These are phyloP conservation scores for Erythrocercus mccallii DNA, from an alignment of 2,113 vertebrate genomes.

Conservation along the genomic window DNA sequence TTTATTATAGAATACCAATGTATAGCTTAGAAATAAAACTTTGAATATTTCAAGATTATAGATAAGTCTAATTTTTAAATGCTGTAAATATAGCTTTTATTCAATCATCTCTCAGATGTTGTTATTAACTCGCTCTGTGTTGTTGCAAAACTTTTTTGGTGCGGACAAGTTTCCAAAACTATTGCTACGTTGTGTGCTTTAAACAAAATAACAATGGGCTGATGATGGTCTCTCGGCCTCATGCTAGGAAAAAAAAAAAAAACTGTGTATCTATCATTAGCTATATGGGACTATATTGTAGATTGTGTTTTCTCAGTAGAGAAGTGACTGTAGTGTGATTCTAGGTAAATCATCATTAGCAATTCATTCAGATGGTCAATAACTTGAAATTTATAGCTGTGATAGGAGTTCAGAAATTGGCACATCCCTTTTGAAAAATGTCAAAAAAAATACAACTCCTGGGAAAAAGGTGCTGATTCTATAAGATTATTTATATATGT, in stretches of 20 bases:
- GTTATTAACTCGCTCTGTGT: constrained; percentile 88
- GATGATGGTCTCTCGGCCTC: constrained; percentile 66
- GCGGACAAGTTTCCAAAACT: constrained; percentile 85
- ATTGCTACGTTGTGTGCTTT: constrained; percentile 87
- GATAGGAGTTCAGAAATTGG: constrained; percentile 84
- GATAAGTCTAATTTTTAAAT: constrained; percentile 89
- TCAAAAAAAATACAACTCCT: constrained; percentile 78
- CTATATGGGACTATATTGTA: constrained; percentile 87
- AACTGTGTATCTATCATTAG: constrained; percentile 92
- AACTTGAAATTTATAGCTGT: constrained; percentile 84
- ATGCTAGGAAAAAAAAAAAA: constrained; percentile 77
- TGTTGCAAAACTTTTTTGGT: constrained; percentile 85
- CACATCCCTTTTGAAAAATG: constrained; percentile 79
- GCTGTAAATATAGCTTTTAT: constrained; percentile 96
- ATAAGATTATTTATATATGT: constrained; percentile 83
- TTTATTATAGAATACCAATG: constrained; percentile 96
- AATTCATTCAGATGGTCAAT: constrained; percentile 86
- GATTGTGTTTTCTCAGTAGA: constrained; percentile 90
- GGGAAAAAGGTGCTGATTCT: constrained; percentile 88
- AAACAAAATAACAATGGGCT: constrained; percentile 79
- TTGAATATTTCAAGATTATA: constrained; percentile 93
- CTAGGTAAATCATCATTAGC: constrained; percentile 87
- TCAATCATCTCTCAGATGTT: constrained; percentile 82
- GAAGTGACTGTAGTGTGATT: constrained; percentile 89
- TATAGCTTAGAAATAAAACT: constrained; percentile 96